Evolutionary conservation across 2,888 invertebrate genomes (phyloP), one percentile per base, ranked within the genome.

Genomic region (Stictocephala bisonia): DNA sequence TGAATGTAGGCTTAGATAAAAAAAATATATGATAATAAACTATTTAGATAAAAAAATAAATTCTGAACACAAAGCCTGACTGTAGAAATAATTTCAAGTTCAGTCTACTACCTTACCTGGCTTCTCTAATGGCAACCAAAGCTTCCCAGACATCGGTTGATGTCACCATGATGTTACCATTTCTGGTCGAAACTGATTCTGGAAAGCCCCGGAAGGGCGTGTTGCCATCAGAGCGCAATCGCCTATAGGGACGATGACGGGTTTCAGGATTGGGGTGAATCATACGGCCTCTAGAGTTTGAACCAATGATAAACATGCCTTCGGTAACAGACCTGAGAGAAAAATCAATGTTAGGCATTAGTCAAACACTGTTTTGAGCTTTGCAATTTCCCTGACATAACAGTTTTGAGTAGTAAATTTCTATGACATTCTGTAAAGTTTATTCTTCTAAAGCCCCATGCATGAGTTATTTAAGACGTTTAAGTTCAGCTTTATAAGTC

Each of bases 81-180:
- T n/a, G n/a, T n/a, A n/a, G n/a, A n/a, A n/a, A n/a, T n/a, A n/a
- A n/a, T n/a, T n/a, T n/a, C n/a, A n/a, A n/a, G n/a, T n/a, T n/a
- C n/a, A n/a, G n/a, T n/a, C n/a, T n/a, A n/a, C n/a, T 44, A n/a
- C 51, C 51, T 18, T 31, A 73, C 73, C 90, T 85, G 48, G 89
- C 88, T 79, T 90, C 90, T 80, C 90, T 86, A 76, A 90, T 87
- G 3, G 89, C 88, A 60, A 90, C 88, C 20, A 90, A 84, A 11
- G 90, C 90, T 81, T 90, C 90, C 89, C 90, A 90, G 26, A 90
- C 88, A 79, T 90, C 90, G 76, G 88, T 88, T 77, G 75, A 82
- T 73, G 79, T 84, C 1, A 85, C 83, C 70, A 84, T 84, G 6
- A 85, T 77, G 71, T 85, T 85, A 50, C 77, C 72, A 53, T 73